phyloP scores from a whole-genome alignment of 1,140 invertebrate species.

The Zaprionus africanus region DNA sequence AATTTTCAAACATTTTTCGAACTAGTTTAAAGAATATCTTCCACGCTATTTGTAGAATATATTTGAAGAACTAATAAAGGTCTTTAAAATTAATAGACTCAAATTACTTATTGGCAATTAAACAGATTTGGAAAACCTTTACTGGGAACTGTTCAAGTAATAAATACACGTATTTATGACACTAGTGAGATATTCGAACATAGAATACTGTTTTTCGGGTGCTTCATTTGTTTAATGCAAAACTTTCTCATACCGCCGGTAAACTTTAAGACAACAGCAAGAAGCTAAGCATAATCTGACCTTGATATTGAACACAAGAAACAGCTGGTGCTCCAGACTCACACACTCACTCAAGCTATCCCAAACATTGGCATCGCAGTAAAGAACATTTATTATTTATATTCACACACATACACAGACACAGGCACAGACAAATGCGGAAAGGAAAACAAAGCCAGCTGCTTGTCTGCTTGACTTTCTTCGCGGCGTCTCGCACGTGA shows the following conservation, averaged over 20 bases:
- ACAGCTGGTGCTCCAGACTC: conserved; percentile 68
- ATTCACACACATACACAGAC: conserved; percentile 48
- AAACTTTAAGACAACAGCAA: background rate
- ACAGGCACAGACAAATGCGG: conserved; percentile 15
- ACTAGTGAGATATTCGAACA: background rate
- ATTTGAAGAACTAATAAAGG: too few species aligned
- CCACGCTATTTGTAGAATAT: too few species aligned
- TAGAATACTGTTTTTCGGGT: background rate
- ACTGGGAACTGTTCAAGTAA: background rate
- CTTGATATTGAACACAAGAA: conserved; percentile 76
- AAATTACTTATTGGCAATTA: background rate
- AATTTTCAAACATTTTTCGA: too few species aligned
- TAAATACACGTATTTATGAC: background rate
- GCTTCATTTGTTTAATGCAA: background rate
- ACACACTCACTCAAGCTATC: conserved; percentile 25
- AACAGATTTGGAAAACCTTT: too few species aligned
- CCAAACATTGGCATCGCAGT: conserved; percentile 21
- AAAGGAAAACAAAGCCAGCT: conserved; percentile 74
- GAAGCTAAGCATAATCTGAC: conserved; percentile 48
- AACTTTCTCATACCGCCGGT: conserved; percentile 6
- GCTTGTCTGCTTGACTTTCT: conserved; percentile 53
- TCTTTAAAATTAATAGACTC: background rate
- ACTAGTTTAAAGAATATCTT: too few species aligned
- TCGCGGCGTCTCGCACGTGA: conserved; percentile 58
- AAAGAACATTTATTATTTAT: conserved; percentile 78